Evolutionary conservation across 23 tunicate genomes (phyloP), one percentile per base, ranked within the genome.

Genomic region (Diplosoma virens): DNA sequence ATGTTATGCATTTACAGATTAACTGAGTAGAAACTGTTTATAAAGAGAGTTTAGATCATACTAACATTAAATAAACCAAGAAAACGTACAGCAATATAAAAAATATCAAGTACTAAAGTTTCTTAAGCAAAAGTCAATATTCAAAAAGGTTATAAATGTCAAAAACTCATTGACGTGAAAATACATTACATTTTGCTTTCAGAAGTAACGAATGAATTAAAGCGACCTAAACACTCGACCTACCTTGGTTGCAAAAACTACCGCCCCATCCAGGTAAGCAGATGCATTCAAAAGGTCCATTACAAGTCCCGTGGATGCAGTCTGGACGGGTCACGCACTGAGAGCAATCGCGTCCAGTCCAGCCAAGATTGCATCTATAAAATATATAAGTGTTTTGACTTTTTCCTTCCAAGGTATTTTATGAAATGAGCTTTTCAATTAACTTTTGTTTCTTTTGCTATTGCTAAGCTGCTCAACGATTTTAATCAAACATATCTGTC

Each of bases 211-310:
- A 71, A 20, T 5, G 7, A 6, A 28, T 66, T 17, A 28, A 6
- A 27, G 45, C 30, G 67, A 17, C 52, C 33, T 3, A 4, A 41
- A 41, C 1, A 24, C 20, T 1, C 7, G 31, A 35, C 77, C 23
- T 0, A 86, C 93, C 93, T 53, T 84, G 84, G 37, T 93, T 89
- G 78, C 98, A 93, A 29, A 45, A 76, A 41, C 54, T 46, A 25
- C 98, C 98, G 34, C 94, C 94, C 98, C 98, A 93, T 33, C 84
- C 84, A 17, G 78, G 79, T 16, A 52, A 30, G 52, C 98, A 93
- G 3, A 46, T 71, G 82, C 98, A 93, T 29, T 87, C 65, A 45
- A 46, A 87, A 23, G 66, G 81, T 7, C 25, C 18, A 20, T 53
- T 26, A 47, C 98, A 93, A 5, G 86, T 87, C 3, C 98, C 98